These are phyloP conservation scores for Alloplasta piceator DNA, from an alignment of 2,888 invertebrate species.

Conservation along the genomic window DNA sequence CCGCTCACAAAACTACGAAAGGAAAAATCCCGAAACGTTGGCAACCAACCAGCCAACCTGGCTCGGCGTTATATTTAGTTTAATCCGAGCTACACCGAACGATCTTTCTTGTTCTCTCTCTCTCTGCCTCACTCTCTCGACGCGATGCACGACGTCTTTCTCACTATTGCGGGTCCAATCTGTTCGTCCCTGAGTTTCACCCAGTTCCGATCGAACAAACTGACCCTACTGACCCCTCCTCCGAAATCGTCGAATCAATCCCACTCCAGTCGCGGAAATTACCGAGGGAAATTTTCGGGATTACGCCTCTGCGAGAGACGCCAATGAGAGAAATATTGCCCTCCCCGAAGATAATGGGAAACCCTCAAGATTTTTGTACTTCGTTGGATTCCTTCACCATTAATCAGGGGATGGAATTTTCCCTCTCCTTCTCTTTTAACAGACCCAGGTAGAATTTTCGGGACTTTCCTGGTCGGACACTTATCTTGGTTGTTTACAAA, in stretches of 20 bases:
- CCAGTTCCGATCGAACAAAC: constrained; percentile 17
- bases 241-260: neutral
- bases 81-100: constrained; percentile 70
- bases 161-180: too few species aligned
- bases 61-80: constrained; percentile 81
- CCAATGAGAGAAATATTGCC: too few species aligned
- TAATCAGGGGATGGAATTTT: neutral
- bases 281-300: neutral
- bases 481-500: too few species aligned
- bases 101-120: constrained; percentile 42
- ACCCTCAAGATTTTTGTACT: neutral
- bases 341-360: neutral
- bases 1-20: constrained; percentile 37
- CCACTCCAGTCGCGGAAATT: neutral
- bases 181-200: constrained; percentile 17
- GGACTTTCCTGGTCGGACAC: too few species aligned
- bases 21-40: constrained; percentile 70
- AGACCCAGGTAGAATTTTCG: neutral
- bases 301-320: too few species aligned
- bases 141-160: neutral
- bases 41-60: constrained; percentile 79
- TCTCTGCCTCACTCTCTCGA: constrained; percentile 12
- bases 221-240: constrained; percentile 38
- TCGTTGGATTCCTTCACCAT: neutral
- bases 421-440: neutral